Base-by-base conservation (phyloP, 2,113 vertebrate species). In the Polypterus senegalus region DNA sequence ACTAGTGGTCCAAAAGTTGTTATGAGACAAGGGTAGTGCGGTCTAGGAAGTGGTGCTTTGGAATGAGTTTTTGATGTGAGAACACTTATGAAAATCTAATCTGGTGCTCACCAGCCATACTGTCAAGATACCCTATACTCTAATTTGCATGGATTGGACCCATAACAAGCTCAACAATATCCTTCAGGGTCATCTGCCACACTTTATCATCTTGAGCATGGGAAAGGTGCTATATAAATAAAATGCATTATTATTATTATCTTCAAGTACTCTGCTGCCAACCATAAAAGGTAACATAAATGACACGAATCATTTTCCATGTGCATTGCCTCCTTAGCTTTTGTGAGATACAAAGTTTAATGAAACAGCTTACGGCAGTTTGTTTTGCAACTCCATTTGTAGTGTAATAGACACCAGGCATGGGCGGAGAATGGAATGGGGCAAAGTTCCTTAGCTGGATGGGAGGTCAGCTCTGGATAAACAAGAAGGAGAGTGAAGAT, bases 161-260 rank as follows among this genome's bases (percentile, higher is more conserved):
- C 51, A 63, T 59, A 8, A 58, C 64, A 60, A 69, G 57, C 9
- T 61, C 61, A 43, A 57, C 64, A 61, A 69, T 5, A 63, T 66
- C 67, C 69, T 70, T 70, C 2, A 73, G 63, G 46, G 59, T 63
- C 67, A 71, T 70, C n/a, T 68, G 58, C 73, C 67, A 72, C 46
- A 53, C 43, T 3, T 61, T 51, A 27, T 71, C 62, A 27, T 27
- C 27, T 27, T 27, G 27, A 27, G 27, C 27, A 27, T 27, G 27
- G 27, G 27, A 27, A 27, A 27, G 27, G 27, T 27, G 27, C 27
- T 27, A 27, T 27, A 27, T 27, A 1, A 27, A 27, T 27, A 27
- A 27, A 27, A 27, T 27, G 27, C 27, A 27, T 27, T 27, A 27
- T 27, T 27, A 27, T 27, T 27, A 27, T 27, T 27, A 0, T 61